Evolutionary conservation across 2,797 vertebrate species (phyloP), one percentile per base, ranked within the genome.

Genomic region (Botia kubotai): DNA sequence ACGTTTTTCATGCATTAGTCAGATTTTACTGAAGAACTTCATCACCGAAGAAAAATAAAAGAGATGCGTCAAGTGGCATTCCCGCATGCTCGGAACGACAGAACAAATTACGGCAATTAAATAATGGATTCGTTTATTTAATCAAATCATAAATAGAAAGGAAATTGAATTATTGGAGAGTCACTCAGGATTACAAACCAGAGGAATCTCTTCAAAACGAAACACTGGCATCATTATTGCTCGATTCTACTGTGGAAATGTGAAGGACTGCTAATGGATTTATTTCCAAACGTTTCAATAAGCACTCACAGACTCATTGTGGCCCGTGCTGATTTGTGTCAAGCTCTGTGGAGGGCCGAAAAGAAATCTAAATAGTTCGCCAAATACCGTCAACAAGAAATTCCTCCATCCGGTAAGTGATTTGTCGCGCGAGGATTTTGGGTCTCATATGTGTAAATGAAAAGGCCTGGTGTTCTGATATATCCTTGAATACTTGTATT

Each of bases 101-200:
- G 88, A 93, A 92, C 90, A 89, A 92, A 89, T 90, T 80, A 91
- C 84, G 76, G 82, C 89, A 90, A 90, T 92, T 92, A 87, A 90
- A 93, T 92, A 91, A 92, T 90, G 85, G 84, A 92, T 91, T 87
- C 83, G 82, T 89, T 83, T 87, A 74, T 87, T 86, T 58, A 82
- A 86, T 83, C 81, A 87, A 84, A 88, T 84, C 81, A 83, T 87
- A 89, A 89, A 88, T 87, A 86, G 82, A 91, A 92, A 89, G 87
- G 83, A 88, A 89, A 90, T 88, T 83, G 83, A 87, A 89, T 90
- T 86, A 88, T 89, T 88, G 86, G 86, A 82, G 79, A 86, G 77
- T 82, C 82, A 87, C 69, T 78, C 85, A 74, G 87, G 88, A 90
- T 91, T 88, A 87, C 83, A 88, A 88, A 87, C 80, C 82, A 76